Evolutionary conservation across 2,888 invertebrate species (phyloP), one percentile per base, ranked within the genome.

Genomic region (Bimastos eiseni): DNA sequence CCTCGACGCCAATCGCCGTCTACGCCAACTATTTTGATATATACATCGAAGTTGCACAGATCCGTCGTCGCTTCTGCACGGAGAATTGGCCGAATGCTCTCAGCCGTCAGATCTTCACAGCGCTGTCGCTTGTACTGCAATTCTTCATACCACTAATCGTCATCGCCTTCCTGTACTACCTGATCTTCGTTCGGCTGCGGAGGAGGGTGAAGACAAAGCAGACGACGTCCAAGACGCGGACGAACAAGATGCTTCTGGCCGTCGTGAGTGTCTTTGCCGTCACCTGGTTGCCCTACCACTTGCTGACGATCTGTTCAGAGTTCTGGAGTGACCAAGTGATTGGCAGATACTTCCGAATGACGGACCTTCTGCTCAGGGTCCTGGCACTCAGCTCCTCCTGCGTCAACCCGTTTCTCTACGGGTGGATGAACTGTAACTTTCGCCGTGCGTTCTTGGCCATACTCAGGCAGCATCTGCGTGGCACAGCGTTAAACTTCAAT

Each of bases 1-100:
- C 94, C 30, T 93, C 94, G 11, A 92, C 94, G 86, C 95, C 95
- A 8, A 93, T 94, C 94, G 98, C 97, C 0, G 95, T 97, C 21
- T 97, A 97, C 94, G 90, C 91, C 38, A 89, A 91, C 49, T 91
- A 92, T 70, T 70, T 70, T 34, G 92, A 93, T 70, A 91, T 93
- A 30, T 92, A 93, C 90, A 91, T 93, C 90, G 93, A 93, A 37
- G 92, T 93, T n/a, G 89, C 93, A 15, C 90, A 92, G 89, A 92
- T 93, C 21, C 93, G 93, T 91, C 91, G 93, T 88, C 92, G 92
- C 49, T 93, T 92, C 91, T 93, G 95, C 92, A 91, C 92, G 19
- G 95, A 95, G 92, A 89, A 38, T 3, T 95, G 94, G 95, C 93
- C 93, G 24, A 92, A 92, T 17, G 83, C 91, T 0, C 83, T 91